phyloP scores from a whole-genome alignment of 2,797 vertebrate genomes.

The Anguilla megastoma region DNA sequence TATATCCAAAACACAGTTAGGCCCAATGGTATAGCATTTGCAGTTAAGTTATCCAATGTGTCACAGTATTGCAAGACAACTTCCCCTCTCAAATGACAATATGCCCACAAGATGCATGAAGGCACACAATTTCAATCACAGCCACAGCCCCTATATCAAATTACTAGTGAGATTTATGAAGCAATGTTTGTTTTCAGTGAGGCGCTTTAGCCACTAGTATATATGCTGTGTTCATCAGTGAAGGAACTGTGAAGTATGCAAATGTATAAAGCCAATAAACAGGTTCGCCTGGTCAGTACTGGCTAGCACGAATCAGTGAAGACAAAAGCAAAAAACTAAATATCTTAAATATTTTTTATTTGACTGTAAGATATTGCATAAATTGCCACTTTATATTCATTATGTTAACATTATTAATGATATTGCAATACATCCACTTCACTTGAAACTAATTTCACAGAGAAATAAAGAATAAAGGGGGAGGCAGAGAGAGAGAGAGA shows the following conservation, averaged over 20 bases:
- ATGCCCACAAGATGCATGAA: neutral
- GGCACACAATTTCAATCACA: neutral
- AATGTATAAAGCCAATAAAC: neutral
- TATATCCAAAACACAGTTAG: neutral
- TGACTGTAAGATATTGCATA: constrained; percentile 46
- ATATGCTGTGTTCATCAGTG: neutral
- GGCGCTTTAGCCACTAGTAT: neutral
- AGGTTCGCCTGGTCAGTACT: neutral
- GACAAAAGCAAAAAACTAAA: neutral
- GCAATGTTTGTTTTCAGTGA: neutral
- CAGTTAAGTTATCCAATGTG: neutral
- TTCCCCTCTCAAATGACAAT: neutral
- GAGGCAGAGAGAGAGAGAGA: neutral
- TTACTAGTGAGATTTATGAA: neutral
- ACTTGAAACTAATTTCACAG: constrained; percentile 20
- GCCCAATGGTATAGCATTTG: neutral
- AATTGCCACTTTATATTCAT: constrained; percentile 28
- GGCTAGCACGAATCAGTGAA: neutral
- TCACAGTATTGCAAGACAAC: neutral
- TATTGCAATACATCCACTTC: constrained; percentile 20
- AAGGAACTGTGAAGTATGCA: neutral
- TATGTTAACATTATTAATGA: constrained; percentile 1
- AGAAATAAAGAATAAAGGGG: neutral
- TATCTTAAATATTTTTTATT: constrained; percentile 51
- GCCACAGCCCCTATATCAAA: neutral